Conservation (phyloP, 2,113 vertebrate species). For the Aegotheles bennettii region DNA sequence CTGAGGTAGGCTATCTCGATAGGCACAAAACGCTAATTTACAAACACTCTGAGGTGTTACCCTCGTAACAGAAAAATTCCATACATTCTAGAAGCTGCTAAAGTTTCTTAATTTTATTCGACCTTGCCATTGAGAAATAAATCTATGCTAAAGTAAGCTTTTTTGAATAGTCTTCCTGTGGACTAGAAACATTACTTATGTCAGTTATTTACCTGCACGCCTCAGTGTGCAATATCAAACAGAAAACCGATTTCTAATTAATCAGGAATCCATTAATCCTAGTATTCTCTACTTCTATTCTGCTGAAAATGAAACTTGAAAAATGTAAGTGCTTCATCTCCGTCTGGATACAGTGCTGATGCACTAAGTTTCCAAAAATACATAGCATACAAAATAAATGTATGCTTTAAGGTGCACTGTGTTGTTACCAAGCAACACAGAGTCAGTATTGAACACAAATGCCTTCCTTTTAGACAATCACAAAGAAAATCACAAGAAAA, state of each 20-base stretch:
- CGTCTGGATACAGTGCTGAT: neutral
- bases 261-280: neutral
- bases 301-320: slow-evolving; percentile 6
- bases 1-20: fast-evolving
- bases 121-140: neutral
- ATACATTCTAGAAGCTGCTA: neutral
- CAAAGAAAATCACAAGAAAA: neutral
- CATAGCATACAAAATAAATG: neutral
- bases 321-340: neutral
- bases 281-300: neutral
- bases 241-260: slow-evolving; percentile 19
- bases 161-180: neutral
- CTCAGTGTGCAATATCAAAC: neutral
- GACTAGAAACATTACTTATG: neutral
- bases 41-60: neutral
- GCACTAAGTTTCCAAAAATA: slow-evolving; percentile 35
- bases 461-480: neutral
- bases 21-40: neutral
- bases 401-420: neutral
- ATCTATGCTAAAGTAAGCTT: neutral
- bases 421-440: slow-evolving; percentile 54
- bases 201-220: neutral
- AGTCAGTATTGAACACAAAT: neutral
- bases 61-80: neutral
- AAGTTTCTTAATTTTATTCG: neutral